Evolutionary conservation across 2,113 vertebrate genomes (phyloP), one percentile per base, ranked within the genome.

Genomic region (Protomyctophum bolini): DNA sequence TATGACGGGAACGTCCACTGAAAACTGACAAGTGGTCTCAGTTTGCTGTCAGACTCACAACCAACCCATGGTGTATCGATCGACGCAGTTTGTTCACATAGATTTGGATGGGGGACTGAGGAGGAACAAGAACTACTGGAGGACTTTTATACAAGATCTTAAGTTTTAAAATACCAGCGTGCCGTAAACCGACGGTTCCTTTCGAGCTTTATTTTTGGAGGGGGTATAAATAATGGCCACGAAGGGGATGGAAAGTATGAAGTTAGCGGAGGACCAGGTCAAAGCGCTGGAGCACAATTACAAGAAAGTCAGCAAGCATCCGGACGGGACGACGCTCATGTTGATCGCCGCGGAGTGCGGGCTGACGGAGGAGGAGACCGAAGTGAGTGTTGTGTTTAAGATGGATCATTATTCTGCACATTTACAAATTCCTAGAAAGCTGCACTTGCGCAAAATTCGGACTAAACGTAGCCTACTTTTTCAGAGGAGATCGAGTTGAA

Each of bases 291-390:
- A 94, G 87, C 82, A 92, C 2, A 91, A 88, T 58, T 94, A 93
- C 73, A 79, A 51, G 29, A 90, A 79, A 63, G 76, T 76, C 9
- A 81, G 58, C 77, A 89, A 72, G 55, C 69, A 90, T 51, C 92
- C 92, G 46, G 91, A 92, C 46, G 82, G 15, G 0, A 73, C 87
- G 46, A 86, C 87, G 57, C 87, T 94, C 62, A 90, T 91, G 90
- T 12, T 94, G 86, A 86, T 94, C 61, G 89, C 93, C 0, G 91
- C 92, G 0, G 93, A 94, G 79, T 89, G 86, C 66, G 92, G 91
- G 5, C 87, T 94, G 60, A 71, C 90, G 6, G 92, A 91, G 81
- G 74, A 83, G 70, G 85, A 91, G 1, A 90, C 92, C 0, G 61
- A 66, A 21, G 93, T 94, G 77, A 87, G 93, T 41, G 2, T 0